Percentiles rank a stretch among this genome's conserved stretches.
phyloP scores from a whole-genome alignment of 1,140 invertebrate species.

The Macrotrachela quadricornifera region DNA sequence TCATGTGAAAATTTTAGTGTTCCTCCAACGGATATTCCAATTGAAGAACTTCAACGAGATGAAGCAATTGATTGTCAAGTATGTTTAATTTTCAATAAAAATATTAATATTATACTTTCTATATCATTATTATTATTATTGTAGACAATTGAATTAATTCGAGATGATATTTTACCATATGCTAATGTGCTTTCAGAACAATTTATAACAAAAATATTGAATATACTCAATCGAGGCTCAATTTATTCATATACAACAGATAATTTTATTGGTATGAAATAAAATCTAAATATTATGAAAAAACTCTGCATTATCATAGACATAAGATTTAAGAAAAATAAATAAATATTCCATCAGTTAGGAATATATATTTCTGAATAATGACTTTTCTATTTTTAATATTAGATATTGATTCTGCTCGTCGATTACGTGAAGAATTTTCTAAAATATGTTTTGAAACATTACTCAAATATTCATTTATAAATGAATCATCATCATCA shows the following conservation, averaged over 20 bases:
- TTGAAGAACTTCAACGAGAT: constrained; percentile 58
- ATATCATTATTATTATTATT: constrained; percentile 18
- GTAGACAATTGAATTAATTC: constrained; percentile 57
- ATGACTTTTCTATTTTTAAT: background rate
- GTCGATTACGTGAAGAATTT: constrained; percentile 71
- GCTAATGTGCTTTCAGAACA: constrained; percentile 54
- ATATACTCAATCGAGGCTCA: constrained; percentile 71
- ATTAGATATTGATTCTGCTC: constrained; percentile 55
- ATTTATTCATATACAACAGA: constrained; percentile 57
- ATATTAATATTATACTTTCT: background rate
- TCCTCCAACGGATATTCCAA: constrained; percentile 41
- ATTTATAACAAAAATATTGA: constrained; percentile 63
- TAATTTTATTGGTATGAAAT: constrained; percentile 30
- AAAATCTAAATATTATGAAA: too few relatives aligned
- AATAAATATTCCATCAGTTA: too few relatives aligned
- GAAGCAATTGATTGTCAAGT: constrained; percentile 55
- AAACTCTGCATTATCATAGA: too few relatives aligned
- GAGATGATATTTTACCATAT: constrained; percentile 62
- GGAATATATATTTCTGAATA: too few relatives aligned
- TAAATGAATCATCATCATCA: constrained; percentile 15
- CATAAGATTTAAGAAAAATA: too few relatives aligned
- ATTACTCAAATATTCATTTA: constrained; percentile 64
- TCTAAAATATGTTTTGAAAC: constrained; percentile 88
- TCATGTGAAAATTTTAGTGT: constrained; percentile 22
- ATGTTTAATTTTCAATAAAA: background rate